A percentile compares a stretch with the other conserved stretches of the same genome.
Conservation (phyloP, 2,113 vertebrate genomes). For the Pedetes capensis region DNA sequence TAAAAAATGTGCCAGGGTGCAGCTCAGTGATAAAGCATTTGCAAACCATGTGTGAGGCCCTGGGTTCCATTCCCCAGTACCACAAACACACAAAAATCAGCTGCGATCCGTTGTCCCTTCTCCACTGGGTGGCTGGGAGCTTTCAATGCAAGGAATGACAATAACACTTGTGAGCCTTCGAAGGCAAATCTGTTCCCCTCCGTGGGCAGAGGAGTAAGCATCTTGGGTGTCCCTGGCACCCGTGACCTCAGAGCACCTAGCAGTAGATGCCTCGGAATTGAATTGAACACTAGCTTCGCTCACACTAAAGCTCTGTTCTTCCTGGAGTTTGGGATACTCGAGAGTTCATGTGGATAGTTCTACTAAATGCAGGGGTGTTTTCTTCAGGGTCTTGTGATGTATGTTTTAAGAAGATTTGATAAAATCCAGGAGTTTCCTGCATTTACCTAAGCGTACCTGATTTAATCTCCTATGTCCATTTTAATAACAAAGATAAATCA, state of each 20-base stretch:
- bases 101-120: not conserved
- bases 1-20: too few species aligned
- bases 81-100: not conserved
- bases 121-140: not conserved
- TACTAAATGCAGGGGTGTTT: not conserved
- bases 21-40: too few species aligned
- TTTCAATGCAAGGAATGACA: not conserved
- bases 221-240: not conserved
- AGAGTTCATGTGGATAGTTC: not conserved
- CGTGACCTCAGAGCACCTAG: not conserved
- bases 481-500: not conserved
- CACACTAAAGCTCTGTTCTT: not conserved
- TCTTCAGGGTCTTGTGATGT: not conserved
- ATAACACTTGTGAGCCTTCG: not conserved
- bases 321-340: not conserved
- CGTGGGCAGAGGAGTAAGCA: not conserved
- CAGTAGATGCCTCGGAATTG: not conserved
- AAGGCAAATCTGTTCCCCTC: not conserved
- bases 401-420: not conserved
- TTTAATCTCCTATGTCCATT: not conserved
- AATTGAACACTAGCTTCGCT: not conserved
- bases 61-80: too few species aligned
- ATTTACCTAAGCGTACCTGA: not conserved
- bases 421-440: not conserved
- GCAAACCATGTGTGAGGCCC: too few species aligned